phyloP scores from a whole-genome alignment of 2,797 vertebrate species.

The Acanthurus tractus region DNA sequence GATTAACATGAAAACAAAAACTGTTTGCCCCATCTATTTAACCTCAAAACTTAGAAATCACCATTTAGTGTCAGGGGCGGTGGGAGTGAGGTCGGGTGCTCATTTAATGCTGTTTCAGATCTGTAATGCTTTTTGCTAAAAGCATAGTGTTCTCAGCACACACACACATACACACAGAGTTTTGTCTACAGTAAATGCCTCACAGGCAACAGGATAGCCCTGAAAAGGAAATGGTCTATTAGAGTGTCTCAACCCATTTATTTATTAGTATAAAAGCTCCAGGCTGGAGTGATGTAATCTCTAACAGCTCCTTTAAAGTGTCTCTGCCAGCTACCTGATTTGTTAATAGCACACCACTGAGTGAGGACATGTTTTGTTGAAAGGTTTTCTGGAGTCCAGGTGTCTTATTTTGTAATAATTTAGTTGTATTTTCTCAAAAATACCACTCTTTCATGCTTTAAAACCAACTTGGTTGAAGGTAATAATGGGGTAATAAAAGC shows the following conservation, averaged over 20 bases:
- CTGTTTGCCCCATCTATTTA: conserved; percentile 41
- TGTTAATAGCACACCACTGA: conserved; percentile 36
- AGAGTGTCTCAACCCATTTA: conserved; percentile 77
- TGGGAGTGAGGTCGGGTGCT: not conserved
- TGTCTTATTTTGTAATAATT: conserved; percentile 1
- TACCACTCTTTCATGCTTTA: not conserved
- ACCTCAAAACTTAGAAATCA: conserved; percentile 47
- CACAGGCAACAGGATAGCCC: conserved; percentile 64
- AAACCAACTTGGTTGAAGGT: not conserved
- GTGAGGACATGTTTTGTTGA: conserved; percentile 19
- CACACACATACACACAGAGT: conserved; percentile 1
- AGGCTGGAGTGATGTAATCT: conserved; percentile 74
- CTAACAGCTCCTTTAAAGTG: conserved; percentile 69
- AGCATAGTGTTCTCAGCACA: conserved; percentile 47
- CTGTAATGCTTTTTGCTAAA: conserved; percentile 45
- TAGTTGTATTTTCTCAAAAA: not conserved
- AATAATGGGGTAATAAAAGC: not conserved
- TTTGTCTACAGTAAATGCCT: conserved; percentile 60
- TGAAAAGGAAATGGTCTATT: conserved; percentile 81
- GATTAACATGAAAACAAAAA: conserved; percentile 61
- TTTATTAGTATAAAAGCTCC: conserved; percentile 76
- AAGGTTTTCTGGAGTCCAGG: not conserved
- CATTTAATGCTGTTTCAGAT: conserved; percentile 24
- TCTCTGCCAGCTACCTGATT: conserved; percentile 67
- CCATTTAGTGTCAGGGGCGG: conserved; percentile 4